These are phyloP conservation scores for Ips typographus DNA, from an alignment of 1,140 invertebrate genomes.

Conservation along the genomic window DNA sequence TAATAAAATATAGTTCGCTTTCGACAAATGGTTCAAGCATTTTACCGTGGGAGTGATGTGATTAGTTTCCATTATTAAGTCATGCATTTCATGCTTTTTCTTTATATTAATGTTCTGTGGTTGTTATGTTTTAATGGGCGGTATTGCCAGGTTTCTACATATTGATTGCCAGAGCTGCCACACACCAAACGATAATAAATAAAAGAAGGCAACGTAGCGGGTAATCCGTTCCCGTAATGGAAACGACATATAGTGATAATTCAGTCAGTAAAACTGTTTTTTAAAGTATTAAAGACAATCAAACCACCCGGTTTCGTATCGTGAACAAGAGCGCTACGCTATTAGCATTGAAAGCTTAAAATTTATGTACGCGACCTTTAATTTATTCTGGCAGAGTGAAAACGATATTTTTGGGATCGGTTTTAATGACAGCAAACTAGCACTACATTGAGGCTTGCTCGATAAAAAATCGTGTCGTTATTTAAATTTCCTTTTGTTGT, in stretches of 20 bases:
- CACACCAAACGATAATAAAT: too few relatives aligned
- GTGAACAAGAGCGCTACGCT: not conserved
- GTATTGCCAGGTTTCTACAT: too few relatives aligned
- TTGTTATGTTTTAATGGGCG: too few relatives aligned
- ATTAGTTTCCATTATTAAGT: too few relatives aligned
- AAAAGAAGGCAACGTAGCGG: too few relatives aligned
- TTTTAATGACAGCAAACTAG: slow-evolving; percentile 6
- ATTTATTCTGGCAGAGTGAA: slow-evolving; percentile 2
- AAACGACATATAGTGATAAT: not conserved
- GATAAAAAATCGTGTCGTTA: not conserved
- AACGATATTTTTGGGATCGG: slow-evolving; percentile 1
- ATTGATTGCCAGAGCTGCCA: too few relatives aligned
- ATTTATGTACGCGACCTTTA: not conserved
- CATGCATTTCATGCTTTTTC: too few relatives aligned
- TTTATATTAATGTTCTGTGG: too few relatives aligned
- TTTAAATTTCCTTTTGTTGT: not conserved
- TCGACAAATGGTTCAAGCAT: too few relatives aligned
- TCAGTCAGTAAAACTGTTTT: not conserved
- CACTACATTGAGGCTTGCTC: not conserved
- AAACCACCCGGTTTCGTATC: not conserved
- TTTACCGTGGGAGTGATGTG: too few relatives aligned
- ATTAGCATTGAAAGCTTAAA: slow-evolving; percentile 5
- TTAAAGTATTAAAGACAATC: not conserved
- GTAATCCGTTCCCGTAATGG: too few relatives aligned
- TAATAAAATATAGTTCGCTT: too few relatives aligned